These are phyloP conservation scores for Apodemia hepburni DNA, from an alignment of 2,888 invertebrate species.

Conservation along the genomic window DNA sequence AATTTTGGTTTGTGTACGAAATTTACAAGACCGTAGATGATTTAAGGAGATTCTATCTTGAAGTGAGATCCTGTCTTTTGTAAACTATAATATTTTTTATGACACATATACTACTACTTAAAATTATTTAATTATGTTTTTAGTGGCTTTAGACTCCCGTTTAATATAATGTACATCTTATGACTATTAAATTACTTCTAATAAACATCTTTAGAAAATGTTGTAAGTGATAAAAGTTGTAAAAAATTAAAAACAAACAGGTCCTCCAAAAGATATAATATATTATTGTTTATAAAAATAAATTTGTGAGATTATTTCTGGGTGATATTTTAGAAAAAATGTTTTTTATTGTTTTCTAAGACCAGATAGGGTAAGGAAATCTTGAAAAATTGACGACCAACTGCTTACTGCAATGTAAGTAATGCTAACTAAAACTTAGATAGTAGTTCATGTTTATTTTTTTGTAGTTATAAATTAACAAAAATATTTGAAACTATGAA, in stretches of 20 bases:
- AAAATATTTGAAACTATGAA: too few species aligned
- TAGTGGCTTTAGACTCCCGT: slow-evolving; percentile 8
- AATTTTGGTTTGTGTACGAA: too few species aligned
- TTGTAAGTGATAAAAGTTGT: neutral
- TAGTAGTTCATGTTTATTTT: too few species aligned
- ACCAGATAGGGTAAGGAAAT: too few species aligned
- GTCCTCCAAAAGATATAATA: slow-evolving; percentile 1
- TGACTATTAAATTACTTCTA: neutral
- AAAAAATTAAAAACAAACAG: neutral
- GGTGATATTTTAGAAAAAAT: too few species aligned
- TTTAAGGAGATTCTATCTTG: neutral
- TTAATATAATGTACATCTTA: neutral
- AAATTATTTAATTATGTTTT: neutral
- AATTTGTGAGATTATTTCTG: neutral
- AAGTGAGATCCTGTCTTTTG: neutral
- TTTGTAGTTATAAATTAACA: too few species aligned
- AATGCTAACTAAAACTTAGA: too few species aligned
- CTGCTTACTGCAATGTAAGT: too few species aligned
- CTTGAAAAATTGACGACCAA: too few species aligned
- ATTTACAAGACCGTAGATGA: too few species aligned
- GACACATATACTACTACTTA: neutral
- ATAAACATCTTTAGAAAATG: neutral
- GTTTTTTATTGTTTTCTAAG: too few species aligned
- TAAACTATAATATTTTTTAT: neutral
- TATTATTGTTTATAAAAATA: slow-evolving; percentile 2